Percentiles rank a stretch among this genome's conserved stretches.
These are phyloP conservation scores for Abramis brama DNA, from an alignment of 2,113 vertebrate genomes.

Conservation along the genomic window DNA sequence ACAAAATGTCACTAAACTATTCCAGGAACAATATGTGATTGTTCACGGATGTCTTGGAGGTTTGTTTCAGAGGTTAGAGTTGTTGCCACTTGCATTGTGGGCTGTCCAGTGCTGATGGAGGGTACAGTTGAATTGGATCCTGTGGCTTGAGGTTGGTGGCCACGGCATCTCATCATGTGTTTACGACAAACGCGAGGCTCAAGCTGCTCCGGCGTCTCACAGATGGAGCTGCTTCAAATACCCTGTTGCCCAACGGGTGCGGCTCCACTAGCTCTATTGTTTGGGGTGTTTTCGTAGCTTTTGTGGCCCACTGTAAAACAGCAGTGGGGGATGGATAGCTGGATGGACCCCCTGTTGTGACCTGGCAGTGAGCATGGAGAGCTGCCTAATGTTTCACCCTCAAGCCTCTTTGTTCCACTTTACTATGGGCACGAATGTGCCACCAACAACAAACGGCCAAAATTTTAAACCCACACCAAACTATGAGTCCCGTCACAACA, in stretches of 20 bases:
- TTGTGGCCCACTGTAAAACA: constrained; percentile 48
- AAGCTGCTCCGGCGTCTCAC: not conserved
- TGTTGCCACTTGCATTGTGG: constrained; percentile 40
- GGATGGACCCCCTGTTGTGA: constrained; percentile 38
- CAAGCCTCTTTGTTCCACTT: constrained; percentile 34
- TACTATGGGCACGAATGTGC: not conserved
- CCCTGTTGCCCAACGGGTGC: constrained; percentile 22
- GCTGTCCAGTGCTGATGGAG: constrained; percentile 9
- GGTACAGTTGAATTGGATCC: constrained; percentile 14
- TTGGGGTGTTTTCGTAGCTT: constrained; percentile 41
- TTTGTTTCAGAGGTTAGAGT: constrained; percentile 24
- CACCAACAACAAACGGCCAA: not conserved
- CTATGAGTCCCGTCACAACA: not conserved
- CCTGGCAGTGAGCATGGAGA: constrained; percentile 25
- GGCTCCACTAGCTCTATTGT: constrained; percentile 47
- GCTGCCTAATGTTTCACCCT: constrained; percentile 3
- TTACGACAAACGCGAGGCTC: constrained; percentile 8
- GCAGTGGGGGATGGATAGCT: constrained; percentile 40
- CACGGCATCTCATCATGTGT: constrained; percentile 19
- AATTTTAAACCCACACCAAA: not conserved
- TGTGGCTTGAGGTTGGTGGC: constrained; percentile 31
- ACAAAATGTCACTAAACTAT: constrained; percentile 46
- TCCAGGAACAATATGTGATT: constrained; percentile 47
- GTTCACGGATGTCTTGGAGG: constrained; percentile 33
- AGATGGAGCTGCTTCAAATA: constrained; percentile 15